Base-by-base conservation (phyloP, 2,113 vertebrate genomes). In the Lota lota region DNA sequence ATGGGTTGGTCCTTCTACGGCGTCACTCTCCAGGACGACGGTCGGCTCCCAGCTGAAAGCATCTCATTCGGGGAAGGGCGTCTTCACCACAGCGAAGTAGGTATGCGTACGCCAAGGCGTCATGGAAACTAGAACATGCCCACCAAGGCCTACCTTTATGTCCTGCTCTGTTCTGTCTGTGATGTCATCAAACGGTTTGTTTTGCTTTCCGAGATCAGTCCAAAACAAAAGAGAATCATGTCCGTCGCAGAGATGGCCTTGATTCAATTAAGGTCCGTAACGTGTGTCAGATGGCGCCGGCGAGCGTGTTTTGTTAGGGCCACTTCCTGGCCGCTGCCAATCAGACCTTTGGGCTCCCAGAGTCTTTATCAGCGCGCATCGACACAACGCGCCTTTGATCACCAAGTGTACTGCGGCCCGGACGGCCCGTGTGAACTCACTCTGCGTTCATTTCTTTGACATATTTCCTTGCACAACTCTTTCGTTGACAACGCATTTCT, bases 261-360 rank as follows among this genome's bases (percentile, higher is more conserved):
- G 79, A 85, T 80, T 85, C 66, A 78, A 83, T 89, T 87, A 82
- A 15, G 57, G 40, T 1, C 56, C 0, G 8, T 86, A 86, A 88
- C 75, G 63, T 67, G 66, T 72, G 75, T 85, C 88, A 85, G 88
- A 88, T 89, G 86, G 66, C 74, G 53, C 5, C 63, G 22, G 74
- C 33, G 75, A 70, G 22, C 24, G 83, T 72, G 73, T 79, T 85
- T 83, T 79, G 66, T 71, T 54, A 54, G 14, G 62, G 72, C 51
- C 65, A 65, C 85, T 81, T 86, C 81, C 80, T 85, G 77, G 66
- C 79, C 33, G 61, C 56, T 81, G 83, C 68, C 64, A 68, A 59
- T 66, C 65, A 77, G 69, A 61, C 57, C 69, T 21, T 62, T 53
- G 5, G 69, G 33, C 40, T 47, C 40, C 40, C 10, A 47, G 11